Evolutionary conservation across 2,113 vertebrate species (phyloP).

Genomic region (Columbina picui): DNA sequence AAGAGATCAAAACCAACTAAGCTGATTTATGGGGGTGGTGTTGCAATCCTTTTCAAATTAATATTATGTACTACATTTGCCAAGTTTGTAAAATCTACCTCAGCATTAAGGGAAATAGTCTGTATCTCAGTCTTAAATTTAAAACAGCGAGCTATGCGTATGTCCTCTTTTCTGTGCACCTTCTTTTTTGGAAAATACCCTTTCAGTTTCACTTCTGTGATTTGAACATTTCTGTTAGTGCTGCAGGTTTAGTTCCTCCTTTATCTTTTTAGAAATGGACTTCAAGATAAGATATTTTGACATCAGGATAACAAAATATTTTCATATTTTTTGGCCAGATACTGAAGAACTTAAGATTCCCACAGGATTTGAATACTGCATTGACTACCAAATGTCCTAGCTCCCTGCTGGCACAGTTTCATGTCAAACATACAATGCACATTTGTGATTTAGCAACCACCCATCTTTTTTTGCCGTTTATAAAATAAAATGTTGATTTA

Average conservation of each 20-base stretch:
- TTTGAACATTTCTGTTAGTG: neutral
- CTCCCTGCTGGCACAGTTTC: neutral
- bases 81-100: neutral
- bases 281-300: neutral
- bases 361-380: neutral
- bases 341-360: neutral
- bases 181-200: neutral
- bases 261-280: neutral
- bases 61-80: neutral
- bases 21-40: neutral
- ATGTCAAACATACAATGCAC: neutral
- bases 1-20: slow-evolving; percentile 4
- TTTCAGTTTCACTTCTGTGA: slow-evolving; percentile 46
- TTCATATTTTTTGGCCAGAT: neutral
- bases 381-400: neutral
- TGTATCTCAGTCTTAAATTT: neutral
- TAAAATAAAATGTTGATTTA: neutral
- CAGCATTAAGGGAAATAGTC: neutral
- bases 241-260: slow-evolving; percentile 45
- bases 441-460: neutral
- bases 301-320: neutral
- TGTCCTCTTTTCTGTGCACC: neutral
- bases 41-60: neutral
- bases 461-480: neutral
- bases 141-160: neutral